Evolutionary conservation across 2,888 invertebrate genomes (phyloP).

Genomic region (Pocota personata): DNA sequence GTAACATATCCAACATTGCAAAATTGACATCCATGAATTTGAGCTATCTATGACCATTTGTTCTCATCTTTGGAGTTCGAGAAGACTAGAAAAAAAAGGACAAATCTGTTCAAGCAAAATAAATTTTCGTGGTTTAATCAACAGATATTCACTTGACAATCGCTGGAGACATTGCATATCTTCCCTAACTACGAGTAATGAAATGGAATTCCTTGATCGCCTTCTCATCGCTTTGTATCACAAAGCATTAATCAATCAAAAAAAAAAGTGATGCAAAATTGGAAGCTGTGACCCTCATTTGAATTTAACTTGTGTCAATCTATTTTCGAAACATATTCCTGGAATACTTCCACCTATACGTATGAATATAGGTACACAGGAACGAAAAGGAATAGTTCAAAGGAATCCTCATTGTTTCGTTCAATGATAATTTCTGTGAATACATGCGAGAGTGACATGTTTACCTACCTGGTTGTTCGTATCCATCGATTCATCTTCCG

Average conservation of each 20-base stretch:
- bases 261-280: constrained; percentile 6
- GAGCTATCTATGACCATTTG: no score
- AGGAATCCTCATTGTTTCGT: neutral
- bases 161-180: neutral
- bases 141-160: neutral
- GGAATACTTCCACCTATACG: neutral
- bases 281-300: neutral
- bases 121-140: no score
- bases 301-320: constrained; percentile 8
- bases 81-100: no score
- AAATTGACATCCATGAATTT: no score
- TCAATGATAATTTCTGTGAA: constrained; percentile 3
- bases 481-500: constrained; percentile 88
- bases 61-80: no score
- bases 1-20: no score
- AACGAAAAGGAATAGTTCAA: neutral
- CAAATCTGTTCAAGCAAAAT: no score
- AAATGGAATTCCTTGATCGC: neutral
- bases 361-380: no score
- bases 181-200: neutral
- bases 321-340: neutral
- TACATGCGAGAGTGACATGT: constrained; percentile 11
- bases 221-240: neutral
- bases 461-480: constrained; percentile 88
- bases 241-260: constrained; percentile 22